Base-by-base conservation (phyloP, 2,113 vertebrate genomes). In the Poeciliopsis turrubarensis region DNA sequence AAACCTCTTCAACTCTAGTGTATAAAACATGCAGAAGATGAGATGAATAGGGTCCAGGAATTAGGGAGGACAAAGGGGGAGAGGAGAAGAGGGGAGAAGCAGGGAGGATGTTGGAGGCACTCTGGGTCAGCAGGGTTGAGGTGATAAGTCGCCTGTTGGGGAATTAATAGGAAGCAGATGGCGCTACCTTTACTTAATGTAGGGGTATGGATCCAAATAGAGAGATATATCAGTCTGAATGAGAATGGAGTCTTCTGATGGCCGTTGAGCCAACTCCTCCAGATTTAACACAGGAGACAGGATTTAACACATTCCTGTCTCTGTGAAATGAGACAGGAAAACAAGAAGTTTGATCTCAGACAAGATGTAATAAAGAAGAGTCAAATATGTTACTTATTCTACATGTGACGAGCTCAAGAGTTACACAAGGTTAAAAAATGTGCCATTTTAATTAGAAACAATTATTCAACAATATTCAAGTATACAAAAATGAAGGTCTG, bases 81-180 rank as follows among this genome's bases (percentile, higher is more conserved):
- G 82, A 60, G 71, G 72, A 44, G 65, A 82, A 64, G 78, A 75
- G 78, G 72, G 83, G 87, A 89, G 83, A 80, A 84, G 84, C 68
- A 73, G 72, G 85, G 89, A 89, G 87, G 87, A 91, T 81, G 80
- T 72, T 80, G 86, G 87, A 91, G 87, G 83, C 87, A 71, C 80
- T 80, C 6, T 1, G 80, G 92, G 90, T 92, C 90, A 87, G 31
- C 1, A 68, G 80, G 91, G 89, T 91, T 78, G 87, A 90, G 90
- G 91, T 92, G 91, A 93, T 92, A 93, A 92, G 92, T 93, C 90
- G 89, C 90, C 89, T 92, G 91, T 89, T 86, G 89, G 83, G 84
- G 91, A 93, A 93, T 94, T 94, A 93, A 94, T 93, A 89, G 86
- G 87, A 84, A 92, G 86, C 93, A 94, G 93, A 92, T 94, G 93